A percentile compares a stretch with the other conserved stretches of the same genome.
Evolutionary conservation across 2,113 vertebrate genomes (phyloP).

Genomic region (Antigone vipio): DNA sequence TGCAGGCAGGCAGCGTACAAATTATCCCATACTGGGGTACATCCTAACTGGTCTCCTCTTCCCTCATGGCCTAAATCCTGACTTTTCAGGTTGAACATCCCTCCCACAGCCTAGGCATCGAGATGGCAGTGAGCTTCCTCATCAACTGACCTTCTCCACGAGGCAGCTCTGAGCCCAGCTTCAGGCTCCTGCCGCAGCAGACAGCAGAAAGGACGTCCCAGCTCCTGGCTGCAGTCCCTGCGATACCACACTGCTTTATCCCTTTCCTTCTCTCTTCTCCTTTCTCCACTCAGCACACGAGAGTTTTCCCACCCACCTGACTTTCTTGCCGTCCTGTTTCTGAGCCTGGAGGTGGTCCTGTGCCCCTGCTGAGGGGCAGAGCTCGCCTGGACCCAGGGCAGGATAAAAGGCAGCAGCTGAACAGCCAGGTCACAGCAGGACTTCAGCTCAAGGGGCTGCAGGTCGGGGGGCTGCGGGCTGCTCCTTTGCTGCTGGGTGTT

Average conservation of each 20-base stretch:
- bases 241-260: neutral
- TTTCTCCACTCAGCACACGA: neutral
- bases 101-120: neutral
- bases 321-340: neutral
- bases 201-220: neutral
- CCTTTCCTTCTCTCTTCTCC: neutral
- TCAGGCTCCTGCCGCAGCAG: neutral
- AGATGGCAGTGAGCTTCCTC: neutral
- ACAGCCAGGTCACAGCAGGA: neutral
- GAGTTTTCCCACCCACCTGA: neutral
- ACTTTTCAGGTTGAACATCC: neutral
- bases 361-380: neutral
- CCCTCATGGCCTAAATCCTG: neutral
- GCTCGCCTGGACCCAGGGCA: neutral
- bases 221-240: neutral
- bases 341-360: neutral
- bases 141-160: rapidly evolving
- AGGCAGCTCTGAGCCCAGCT: neutral
- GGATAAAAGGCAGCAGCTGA: neutral
- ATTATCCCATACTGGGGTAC: neutral
- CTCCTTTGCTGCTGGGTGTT: neutral
- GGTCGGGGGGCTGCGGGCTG: neutral
- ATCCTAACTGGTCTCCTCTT: neutral
- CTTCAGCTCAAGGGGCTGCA: neutral
- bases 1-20: too few relatives aligned